Evolutionary conservation across 1,140 invertebrate species (phyloP).

Genomic region (Rhopalosiphum padi): DNA sequence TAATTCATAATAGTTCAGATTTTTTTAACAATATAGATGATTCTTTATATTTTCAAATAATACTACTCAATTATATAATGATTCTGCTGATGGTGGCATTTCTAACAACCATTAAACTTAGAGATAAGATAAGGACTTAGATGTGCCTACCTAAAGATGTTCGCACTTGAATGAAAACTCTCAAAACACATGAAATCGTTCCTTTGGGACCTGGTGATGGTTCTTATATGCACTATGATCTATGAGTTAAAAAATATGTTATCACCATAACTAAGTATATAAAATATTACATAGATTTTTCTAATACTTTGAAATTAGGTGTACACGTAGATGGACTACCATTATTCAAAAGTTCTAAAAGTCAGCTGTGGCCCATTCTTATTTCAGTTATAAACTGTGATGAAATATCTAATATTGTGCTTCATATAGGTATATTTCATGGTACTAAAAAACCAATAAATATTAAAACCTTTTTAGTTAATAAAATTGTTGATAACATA

Average conservation of each 20-base stretch:
- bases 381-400: neutral
- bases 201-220: constrained; percentile 54
- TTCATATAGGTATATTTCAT: neutral
- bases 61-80: no score
- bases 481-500: no score
- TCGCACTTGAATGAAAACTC: neutral
- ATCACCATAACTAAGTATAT: neutral
- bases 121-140: neutral
- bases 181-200: constrained; percentile 67
- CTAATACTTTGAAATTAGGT: constrained; percentile 62
- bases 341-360: neutral
- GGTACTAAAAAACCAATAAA: neutral
- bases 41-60: no score
- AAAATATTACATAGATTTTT: constrained; percentile 61
- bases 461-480: no score
- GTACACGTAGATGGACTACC: neutral
- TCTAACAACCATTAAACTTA: no score
- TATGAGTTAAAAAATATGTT: neutral
- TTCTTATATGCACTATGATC: neutral
- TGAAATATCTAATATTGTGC: neutral
- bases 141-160: neutral
- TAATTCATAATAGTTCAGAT: no score
- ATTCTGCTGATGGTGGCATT: no score
- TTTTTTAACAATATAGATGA: no score
- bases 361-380: neutral